Conservation (phyloP, 1,140 invertebrate species). For the Orchestia grillus region DNA sequence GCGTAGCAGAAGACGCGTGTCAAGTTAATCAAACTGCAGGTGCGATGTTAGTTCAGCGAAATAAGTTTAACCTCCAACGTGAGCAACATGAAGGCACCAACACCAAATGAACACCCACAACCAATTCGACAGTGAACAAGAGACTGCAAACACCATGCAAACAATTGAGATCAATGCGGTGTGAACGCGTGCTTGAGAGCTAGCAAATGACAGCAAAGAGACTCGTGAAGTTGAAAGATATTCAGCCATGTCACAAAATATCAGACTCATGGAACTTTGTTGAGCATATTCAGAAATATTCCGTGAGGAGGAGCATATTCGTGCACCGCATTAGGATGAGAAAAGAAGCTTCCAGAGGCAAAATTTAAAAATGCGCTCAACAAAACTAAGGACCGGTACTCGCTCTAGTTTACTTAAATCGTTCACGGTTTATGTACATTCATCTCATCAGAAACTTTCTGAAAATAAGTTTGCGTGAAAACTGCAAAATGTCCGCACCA, state of each 20-base stretch:
- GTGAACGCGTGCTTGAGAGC: neutral
- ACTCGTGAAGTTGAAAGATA: neutral
- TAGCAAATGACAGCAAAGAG: neutral
- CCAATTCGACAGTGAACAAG: neutral
- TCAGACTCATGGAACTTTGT: neutral
- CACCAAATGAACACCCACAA: neutral
- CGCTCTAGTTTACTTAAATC: neutral
- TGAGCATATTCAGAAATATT: too few species aligned
- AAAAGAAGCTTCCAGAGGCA: too few species aligned
- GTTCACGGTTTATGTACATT: neutral
- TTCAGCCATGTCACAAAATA: neutral
- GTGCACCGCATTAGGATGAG: too few species aligned
- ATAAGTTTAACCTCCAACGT: neutral
- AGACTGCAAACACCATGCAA: neutral
- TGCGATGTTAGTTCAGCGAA: neutral
- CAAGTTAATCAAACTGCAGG: neutral
- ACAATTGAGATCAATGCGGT: neutral
- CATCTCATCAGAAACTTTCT: neutral
- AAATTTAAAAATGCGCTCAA: too few species aligned
- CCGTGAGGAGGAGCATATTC: too few species aligned
- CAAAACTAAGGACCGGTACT: too few species aligned
- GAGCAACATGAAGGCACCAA: neutral
- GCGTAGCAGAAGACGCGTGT: neutral
- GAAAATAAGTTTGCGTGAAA: neutral
- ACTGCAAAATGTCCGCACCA: neutral